phyloP scores from a whole-genome alignment of 2,888 invertebrate species.

The Steinernema scapterisci region DNA sequence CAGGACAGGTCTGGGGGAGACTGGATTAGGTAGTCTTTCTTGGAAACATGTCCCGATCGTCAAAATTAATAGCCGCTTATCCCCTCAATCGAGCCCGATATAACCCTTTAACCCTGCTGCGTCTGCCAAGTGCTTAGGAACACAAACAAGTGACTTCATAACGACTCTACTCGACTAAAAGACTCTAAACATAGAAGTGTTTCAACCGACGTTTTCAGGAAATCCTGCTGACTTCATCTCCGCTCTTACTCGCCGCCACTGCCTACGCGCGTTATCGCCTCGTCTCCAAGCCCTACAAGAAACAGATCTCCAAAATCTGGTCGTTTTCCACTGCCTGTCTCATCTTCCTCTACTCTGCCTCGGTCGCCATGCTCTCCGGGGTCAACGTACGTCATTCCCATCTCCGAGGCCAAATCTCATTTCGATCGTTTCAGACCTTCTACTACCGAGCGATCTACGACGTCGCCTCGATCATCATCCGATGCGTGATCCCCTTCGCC shows the following conservation, averaged over 20 bases:
- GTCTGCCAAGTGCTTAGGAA: too few relatives aligned
- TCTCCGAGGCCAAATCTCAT: too few relatives aligned
- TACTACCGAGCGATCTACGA: conserved; percentile 5
- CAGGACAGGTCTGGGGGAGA: too few relatives aligned
- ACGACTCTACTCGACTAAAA: too few relatives aligned
- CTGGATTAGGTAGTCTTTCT: too few relatives aligned
- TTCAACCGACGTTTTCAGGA: background rate
- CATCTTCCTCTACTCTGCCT: background rate
- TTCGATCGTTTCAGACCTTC: conserved; percentile 8
- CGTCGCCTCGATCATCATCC: conserved; percentile 1
- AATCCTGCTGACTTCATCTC: background rate
- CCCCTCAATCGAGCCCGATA: too few relatives aligned
- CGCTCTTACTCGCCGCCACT: background rate
- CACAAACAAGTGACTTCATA: too few relatives aligned
- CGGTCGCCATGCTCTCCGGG: background rate
- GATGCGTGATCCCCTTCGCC: background rate
- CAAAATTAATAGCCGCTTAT: too few relatives aligned
- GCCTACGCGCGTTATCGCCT: conserved; percentile 6
- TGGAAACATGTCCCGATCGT: too few relatives aligned
- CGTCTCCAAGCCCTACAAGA: conserved; percentile 6
- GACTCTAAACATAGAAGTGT: too few relatives aligned
- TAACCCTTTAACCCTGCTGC: too few relatives aligned
- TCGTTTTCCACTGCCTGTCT: background rate
- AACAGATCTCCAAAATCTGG: conserved; percentile 14
- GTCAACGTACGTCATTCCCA: background rate